Evolutionary conservation across 2,888 invertebrate genomes (phyloP), one percentile per base, ranked within the genome.

Genomic region (Boloria euphrosyne): DNA sequence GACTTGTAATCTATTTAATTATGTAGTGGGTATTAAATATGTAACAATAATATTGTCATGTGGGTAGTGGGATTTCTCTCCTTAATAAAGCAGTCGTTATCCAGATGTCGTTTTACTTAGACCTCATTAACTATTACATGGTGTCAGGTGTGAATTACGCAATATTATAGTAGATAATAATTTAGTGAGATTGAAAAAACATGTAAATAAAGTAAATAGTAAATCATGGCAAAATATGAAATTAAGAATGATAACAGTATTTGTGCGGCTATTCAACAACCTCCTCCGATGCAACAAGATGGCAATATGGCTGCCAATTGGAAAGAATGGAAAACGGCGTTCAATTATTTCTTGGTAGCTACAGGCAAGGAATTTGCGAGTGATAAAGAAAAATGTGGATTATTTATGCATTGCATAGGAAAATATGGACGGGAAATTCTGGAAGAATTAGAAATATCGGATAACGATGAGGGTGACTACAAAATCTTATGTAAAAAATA

Each of bases 371-470:
- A n/a, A n/a, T n/a, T n/a, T n/a, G n/a, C 50, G 3, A 50, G 10
- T 17, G 17, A 10, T 16, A 50, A 50, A 17, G 50, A 50, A 50
- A 50, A 50, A 50, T 50, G 17, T 50, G 50, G 16, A 17, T 50
- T 50, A 16, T 50, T 50, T 27, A 27, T 27, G 27, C 27, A 27
- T 16, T 46, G 46, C 6, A 46, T 46, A 14, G 50, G 50, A 16
- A 50, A 50, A 50, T 50, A 50, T 17, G 50, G 50, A 50, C 13
- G 50, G 10, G 50, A 50, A 50, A 50, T 50, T 16, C 10, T 50
- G 10, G 50, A 50, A 17, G 50, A 50, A 17, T 10, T 50, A 16
- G 50, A 50, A 16, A 50, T 50, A 16, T 16, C 50, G 50, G 50
- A 50, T 10, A 16, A 10, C 16, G 50, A 50, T 16, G n/a, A 17